phyloP scores from a whole-genome alignment of 2,113 vertebrate species.

The Colossoma macropomum region DNA sequence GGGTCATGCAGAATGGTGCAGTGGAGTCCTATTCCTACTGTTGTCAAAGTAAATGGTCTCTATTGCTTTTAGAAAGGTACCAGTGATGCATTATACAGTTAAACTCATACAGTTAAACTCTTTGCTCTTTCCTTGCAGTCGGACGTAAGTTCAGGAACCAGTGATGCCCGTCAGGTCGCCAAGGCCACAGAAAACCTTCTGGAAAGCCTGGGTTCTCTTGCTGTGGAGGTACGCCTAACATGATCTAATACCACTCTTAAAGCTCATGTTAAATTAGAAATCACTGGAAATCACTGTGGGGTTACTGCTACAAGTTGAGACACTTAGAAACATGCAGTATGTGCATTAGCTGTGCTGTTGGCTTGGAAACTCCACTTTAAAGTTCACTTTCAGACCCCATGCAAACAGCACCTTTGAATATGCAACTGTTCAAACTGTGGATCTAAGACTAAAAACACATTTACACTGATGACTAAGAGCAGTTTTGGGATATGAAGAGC shows the following conservation, averaged over 20 bases:
- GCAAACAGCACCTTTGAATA: neutral
- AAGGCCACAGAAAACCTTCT: constrained; percentile 79
- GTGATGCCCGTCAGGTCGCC: constrained; percentile 73
- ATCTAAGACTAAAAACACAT: neutral
- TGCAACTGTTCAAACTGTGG: neutral
- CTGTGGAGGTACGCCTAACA: constrained; percentile 81
- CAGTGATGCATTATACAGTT: neutral
- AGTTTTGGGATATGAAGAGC: neutral
- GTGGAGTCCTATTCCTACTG: too few species aligned
- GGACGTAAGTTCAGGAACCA: constrained; percentile 73
- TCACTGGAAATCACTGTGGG: neutral
- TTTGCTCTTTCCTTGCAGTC: constrained; percentile 68
- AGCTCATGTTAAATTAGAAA: neutral
- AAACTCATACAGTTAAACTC: neutral
- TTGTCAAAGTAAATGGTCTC: too few species aligned
- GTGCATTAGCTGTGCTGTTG: too few species aligned
- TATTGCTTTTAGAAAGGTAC: too few species aligned
- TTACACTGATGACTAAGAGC: neutral
- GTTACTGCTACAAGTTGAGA: neutral
- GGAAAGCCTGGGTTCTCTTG: constrained; percentile 78
- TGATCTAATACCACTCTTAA: neutral
- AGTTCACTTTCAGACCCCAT: neutral
- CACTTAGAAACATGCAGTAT: neutral
- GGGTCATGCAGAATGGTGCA: too few species aligned
- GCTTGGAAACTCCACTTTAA: neutral